Evolutionary conservation across 1,140 invertebrate genomes (phyloP).

Genomic region (Drosophila dunni): DNA sequence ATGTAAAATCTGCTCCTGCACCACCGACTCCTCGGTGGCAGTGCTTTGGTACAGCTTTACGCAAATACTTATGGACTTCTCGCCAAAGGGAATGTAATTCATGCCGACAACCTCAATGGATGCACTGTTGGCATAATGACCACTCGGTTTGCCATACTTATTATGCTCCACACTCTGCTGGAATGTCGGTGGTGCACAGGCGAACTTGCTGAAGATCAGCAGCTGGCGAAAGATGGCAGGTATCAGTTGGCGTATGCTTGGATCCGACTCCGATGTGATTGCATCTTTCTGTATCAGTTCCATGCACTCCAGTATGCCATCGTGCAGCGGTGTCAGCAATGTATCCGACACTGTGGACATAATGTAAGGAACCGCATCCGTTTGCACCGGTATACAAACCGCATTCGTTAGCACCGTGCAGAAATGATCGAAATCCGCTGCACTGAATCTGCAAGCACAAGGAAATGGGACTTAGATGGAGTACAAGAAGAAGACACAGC

Average conservation of each 20-base stretch:
- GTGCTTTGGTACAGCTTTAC: conserved; percentile 93
- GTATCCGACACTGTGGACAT: conserved; percentile 90
- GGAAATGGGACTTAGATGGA: background rate
- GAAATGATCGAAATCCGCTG: conserved; percentile 91
- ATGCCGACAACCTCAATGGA: conserved; percentile 91
- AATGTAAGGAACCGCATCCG: conserved; percentile 92
- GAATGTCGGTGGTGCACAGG: conserved; percentile 89
- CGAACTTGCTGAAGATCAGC: conserved; percentile 90
- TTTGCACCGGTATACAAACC: conserved; percentile 92
- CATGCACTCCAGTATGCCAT: conserved; percentile 92
- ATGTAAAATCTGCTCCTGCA: conserved; percentile 91
- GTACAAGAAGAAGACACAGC: background rate
- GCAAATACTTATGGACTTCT: conserved; percentile 92
- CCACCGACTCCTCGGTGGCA: conserved; percentile 89
- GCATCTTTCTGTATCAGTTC: conserved; percentile 93
- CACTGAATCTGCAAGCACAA: conserved; percentile 87
- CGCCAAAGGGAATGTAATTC: conserved; percentile 95
- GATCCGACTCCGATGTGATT: conserved; percentile 87
- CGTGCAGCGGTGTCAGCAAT: conserved; percentile 92
- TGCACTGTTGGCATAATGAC: conserved; percentile 80
- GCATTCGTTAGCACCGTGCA: conserved; percentile 91
- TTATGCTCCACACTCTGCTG: conserved; percentile 85
- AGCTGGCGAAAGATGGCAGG: conserved; percentile 93
- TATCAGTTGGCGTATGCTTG: conserved; percentile 88
- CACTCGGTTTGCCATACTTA: conserved; percentile 70